phyloP scores from a whole-genome alignment of 2,797 vertebrate species.

The Scyliorhinus canicula region DNA sequence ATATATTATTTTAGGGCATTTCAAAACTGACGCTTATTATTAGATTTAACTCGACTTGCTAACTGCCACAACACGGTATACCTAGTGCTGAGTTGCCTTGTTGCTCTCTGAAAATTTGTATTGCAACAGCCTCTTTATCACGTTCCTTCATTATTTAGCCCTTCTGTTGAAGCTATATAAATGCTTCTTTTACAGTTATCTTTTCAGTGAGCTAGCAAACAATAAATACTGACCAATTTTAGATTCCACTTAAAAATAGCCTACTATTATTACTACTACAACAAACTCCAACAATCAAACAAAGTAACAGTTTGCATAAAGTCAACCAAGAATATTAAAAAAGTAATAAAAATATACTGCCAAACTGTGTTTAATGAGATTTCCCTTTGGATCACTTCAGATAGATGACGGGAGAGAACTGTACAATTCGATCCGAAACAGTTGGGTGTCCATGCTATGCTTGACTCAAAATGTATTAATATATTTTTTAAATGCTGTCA shows the following conservation, averaged over 20 bases:
- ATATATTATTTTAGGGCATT: neutral
- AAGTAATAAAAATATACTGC: neutral
- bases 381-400: neutral
- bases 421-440: neutral
- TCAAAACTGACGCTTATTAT: neutral
- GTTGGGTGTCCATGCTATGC: too few species aligned
- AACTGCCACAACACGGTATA: neutral
- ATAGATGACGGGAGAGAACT: neutral
- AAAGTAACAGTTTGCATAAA: conserved; percentile 16
- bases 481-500: neutral
- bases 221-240: neutral
- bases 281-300: neutral
- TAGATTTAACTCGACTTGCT: conserved; percentile 1
- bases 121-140: neutral
- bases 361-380: neutral
- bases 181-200: neutral
- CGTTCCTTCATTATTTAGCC: neutral
- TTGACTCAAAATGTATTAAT: neutral
- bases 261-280: neutral
- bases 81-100: neutral
- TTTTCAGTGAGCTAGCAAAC: conserved; percentile 6
- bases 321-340: neutral
- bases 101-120: neutral
- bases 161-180: neutral
- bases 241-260: conserved; percentile 21